Percentiles rank a stretch among this genome's conserved stretches.
Conservation (phyloP, 2,888 invertebrate species). For the Ellobium chinense region DNA sequence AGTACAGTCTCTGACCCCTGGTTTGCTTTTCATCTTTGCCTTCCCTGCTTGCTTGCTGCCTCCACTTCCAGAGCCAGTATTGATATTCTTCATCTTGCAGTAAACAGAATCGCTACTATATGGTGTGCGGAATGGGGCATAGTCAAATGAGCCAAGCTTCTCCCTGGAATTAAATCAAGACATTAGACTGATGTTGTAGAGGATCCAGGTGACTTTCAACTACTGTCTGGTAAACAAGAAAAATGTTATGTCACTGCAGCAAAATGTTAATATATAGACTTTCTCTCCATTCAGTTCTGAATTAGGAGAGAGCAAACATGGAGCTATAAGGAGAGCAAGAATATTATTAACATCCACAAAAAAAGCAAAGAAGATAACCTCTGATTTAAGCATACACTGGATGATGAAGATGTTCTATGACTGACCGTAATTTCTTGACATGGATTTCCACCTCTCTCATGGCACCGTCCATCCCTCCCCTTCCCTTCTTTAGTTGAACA, state of each 20-base stretch:
- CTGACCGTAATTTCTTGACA: constrained; percentile 84
- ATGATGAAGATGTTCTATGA: too few species aligned
- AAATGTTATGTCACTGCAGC: too few species aligned
- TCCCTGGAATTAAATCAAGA: too few species aligned
- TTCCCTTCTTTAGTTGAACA: constrained; percentile 81
- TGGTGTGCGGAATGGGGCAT: constrained; percentile 86
- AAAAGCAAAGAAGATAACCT: neutral
- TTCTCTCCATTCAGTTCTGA: neutral
- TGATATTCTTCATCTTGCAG: constrained; percentile 6
- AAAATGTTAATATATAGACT: neutral
- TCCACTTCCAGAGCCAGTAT: neutral
- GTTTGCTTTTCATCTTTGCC: neutral
- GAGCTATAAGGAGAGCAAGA: neutral
- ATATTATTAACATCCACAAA: neutral
- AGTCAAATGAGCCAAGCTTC: constrained; percentile 86
- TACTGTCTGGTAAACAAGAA: too few species aligned
- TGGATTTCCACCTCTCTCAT: constrained; percentile 87
- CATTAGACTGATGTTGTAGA: too few species aligned
- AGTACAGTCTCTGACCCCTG: constrained; percentile 1
- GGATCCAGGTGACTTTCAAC: too few species aligned
- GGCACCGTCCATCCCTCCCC: constrained; percentile 83
- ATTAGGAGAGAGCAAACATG: neutral
- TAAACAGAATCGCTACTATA: constrained; percentile 79
- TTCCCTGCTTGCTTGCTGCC: neutral
- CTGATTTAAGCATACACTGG: too few species aligned